Evolutionary conservation across 2,113 vertebrate genomes (phyloP).

Genomic region (Amphiprion ocellaris): DNA sequence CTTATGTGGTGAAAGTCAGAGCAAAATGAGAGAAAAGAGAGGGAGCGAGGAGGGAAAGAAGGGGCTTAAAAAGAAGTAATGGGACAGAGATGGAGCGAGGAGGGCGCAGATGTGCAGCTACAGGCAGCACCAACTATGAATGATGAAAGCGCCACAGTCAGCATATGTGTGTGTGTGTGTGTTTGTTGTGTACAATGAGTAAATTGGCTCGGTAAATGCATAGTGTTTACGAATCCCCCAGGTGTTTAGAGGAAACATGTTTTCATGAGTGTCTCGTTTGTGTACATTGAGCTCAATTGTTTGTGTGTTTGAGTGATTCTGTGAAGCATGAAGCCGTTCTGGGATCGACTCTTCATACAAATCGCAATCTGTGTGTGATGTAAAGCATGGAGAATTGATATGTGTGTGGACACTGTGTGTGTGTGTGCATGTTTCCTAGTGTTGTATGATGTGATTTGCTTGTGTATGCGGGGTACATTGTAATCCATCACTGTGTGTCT

Average conservation of each 20-base stretch:
- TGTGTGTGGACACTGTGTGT: constrained; percentile 2
- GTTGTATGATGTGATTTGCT: background rate
- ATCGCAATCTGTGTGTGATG: constrained; percentile 22
- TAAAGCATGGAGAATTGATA: constrained; percentile 6
- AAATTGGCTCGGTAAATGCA: constrained; percentile 17
- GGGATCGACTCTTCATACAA: constrained; percentile 6
- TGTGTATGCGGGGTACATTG: background rate
- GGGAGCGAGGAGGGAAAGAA: no score
- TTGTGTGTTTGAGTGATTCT: background rate
- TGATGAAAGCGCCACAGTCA: constrained; percentile 33
- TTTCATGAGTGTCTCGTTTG: constrained; percentile 4
- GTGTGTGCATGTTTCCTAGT: background rate
- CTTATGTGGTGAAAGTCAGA: background rate
- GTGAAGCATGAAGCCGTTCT: constrained; percentile 1
- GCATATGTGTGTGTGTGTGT: constrained; percentile 4
- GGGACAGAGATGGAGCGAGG: constrained; percentile 27
- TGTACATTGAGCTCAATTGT: constrained; percentile 24
- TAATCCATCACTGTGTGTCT: background rate
- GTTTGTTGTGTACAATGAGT: background rate
- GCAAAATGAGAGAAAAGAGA: background rate
- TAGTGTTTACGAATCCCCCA: constrained; percentile 10
- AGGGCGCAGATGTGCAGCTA: constrained; percentile 47
- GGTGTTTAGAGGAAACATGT: constrained; percentile 15
- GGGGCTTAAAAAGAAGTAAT: background rate
- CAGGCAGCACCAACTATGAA: constrained; percentile 35